Evolutionary conservation across 2,113 vertebrate species (phyloP).

Genomic region (human): GRCh38 chr11:34318501-34319000

Average conservation of each 20-base stretch:
- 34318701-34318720: conserved; percentile 45
- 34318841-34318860: neutral
- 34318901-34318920: neutral
- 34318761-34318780: neutral
- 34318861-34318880: neutral
- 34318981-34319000: neutral
- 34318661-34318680: conserved; percentile 51
- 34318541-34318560: neutral
- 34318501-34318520: neutral
- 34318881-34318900: conserved; percentile 31
- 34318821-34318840: neutral
- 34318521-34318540: neutral
- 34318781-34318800: neutral
- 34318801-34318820: neutral
- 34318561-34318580: neutral
- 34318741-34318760: neutral
- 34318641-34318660: neutral
- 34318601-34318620: neutral
- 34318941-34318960: neutral
- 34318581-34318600: neutral
- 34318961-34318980: neutral
- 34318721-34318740: neutral
- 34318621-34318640: conserved; percentile 18
- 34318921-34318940: neutral
- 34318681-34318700: conserved; percentile 33